These are phyloP conservation scores for Hucho hucho DNA, from an alignment of 2,113 vertebrate species.

Conservation along the genomic window DNA sequence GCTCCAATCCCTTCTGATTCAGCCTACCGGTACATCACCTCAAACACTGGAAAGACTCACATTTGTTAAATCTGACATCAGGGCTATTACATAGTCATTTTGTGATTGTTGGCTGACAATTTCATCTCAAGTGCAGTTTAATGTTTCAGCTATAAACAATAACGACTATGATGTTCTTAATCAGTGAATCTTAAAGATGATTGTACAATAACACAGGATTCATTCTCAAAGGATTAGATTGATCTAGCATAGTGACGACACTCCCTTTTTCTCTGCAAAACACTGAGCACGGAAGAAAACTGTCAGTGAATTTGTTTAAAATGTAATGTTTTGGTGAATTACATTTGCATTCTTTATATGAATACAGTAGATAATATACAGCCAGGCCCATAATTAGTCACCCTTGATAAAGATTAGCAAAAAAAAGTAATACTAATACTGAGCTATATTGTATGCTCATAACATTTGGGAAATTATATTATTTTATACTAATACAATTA, in stretches of 20 bases:
- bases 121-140: not conserved
- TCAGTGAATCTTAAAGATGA: not conserved
- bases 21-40: not conserved
- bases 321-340: not conserved
- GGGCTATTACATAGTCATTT: not conserved
- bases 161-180: not conserved
- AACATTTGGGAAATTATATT: no score
- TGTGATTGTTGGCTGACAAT: not conserved
- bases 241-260: not conserved
- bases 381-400: not conserved
- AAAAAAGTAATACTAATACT: no score
- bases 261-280: not conserved
- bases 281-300: not conserved
- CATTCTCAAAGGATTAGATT: not conserved
- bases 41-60: conserved; percentile 16
- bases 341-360: not conserved
- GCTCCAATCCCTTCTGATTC: not conserved
- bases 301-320: not conserved
- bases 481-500: no score
- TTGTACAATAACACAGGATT: not conserved
- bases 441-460: no score
- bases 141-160: not conserved
- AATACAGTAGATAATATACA: not conserved
- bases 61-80: conserved; percentile 10
- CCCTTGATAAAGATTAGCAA: not conserved